Conservation (phyloP, 2,113 vertebrate genomes). For the Antigone vipio region DNA sequence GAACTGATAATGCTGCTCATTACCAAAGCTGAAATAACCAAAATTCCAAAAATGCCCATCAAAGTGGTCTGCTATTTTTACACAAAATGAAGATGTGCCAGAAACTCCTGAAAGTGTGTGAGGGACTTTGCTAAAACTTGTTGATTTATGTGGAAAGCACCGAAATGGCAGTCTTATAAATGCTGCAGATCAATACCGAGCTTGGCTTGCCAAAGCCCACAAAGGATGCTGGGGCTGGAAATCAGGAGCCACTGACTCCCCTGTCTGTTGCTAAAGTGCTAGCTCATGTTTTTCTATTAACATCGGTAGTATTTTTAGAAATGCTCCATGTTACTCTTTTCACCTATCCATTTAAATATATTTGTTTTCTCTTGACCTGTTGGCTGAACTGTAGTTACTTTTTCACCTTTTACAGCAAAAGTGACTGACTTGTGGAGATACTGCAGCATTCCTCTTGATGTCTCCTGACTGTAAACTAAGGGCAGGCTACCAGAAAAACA, state of each 20-base stretch:
- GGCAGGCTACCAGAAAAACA: background rate
- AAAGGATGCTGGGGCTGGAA: background rate
- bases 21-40: background rate
- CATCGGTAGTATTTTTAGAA: background rate
- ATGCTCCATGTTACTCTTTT: background rate
- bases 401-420: background rate
- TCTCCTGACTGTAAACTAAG: background rate
- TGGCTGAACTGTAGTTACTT: background rate
- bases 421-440: background rate
- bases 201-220: background rate
- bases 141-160: background rate
- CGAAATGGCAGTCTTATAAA: background rate
- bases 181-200: background rate
- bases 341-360: background rate
- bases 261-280: background rate
- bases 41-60: background rate
- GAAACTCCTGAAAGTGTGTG: background rate
- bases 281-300: constrained; percentile 23
- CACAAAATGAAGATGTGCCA: background rate
- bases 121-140: background rate
- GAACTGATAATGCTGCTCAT: background rate
- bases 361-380: background rate
- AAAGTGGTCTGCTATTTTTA: background rate
- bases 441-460: background rate
- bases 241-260: background rate